Conservation (phyloP, 2,888 invertebrate genomes). For the Limnephilus auricula region DNA sequence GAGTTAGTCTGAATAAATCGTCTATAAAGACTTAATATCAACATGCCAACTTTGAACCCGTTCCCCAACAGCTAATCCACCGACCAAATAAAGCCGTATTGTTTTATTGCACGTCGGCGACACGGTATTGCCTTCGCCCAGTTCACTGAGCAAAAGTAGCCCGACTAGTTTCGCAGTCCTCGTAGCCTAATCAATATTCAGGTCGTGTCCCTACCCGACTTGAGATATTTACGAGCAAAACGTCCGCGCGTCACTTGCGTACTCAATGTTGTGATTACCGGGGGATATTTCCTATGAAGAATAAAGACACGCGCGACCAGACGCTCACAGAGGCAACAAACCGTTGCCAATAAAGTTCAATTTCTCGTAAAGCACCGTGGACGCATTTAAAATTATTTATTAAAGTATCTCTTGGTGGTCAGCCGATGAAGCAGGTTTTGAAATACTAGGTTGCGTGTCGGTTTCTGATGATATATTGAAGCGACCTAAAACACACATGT, state of each 20-base stretch:
- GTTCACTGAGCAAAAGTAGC: background rate
- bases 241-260: constrained; percentile 38
- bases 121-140: background rate
- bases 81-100: background rate
- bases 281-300: constrained; percentile 17
- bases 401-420: background rate
- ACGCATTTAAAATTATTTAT: background rate
- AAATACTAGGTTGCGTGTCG: background rate
- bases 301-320: constrained; percentile 11
- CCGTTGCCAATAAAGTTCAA: background rate
- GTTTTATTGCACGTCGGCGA: constrained; percentile 6
- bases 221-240: constrained; percentile 44
- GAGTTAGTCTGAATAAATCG: background rate
- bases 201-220: constrained; percentile 5
- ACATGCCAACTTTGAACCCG: background rate
- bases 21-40: background rate
- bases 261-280: constrained; percentile 30
- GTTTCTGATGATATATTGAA: background rate
- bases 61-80: background rate
- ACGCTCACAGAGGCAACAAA: background rate
- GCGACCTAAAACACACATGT: background rate
- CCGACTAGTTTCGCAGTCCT: background rate
- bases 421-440: background rate
- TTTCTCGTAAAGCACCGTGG: background rate
- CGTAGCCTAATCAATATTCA: constrained; percentile 26